phyloP scores from a whole-genome alignment of 2,888 invertebrate species.

The Caprella mutica region DNA sequence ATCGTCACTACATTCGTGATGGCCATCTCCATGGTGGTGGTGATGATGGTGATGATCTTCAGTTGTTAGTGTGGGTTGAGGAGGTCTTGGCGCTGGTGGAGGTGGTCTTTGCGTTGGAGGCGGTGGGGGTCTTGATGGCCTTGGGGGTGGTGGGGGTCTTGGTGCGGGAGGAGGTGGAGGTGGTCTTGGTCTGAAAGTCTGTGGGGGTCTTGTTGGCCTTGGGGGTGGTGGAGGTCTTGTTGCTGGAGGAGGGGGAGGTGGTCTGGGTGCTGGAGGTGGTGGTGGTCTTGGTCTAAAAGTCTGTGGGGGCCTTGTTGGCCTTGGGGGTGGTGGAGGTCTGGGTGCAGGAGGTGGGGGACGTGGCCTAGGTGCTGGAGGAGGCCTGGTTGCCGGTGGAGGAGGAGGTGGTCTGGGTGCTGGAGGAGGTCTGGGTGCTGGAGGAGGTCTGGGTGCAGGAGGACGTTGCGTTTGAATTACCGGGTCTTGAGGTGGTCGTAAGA shows the following conservation, averaged over 20 bases:
- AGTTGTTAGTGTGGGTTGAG: not conserved
- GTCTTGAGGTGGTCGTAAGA: not conserved
- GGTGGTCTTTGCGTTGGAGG: not conserved
- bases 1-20: conserved; percentile 37
- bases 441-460: not conserved
- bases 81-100: not conserved
- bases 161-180: not conserved
- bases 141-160: not conserved
- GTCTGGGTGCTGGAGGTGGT: not conserved
- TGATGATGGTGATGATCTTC: conserved; percentile 18
- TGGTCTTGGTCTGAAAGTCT: not conserved
- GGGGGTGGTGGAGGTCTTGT: not conserved
- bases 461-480: not conserved
- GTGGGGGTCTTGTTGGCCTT: not conserved
- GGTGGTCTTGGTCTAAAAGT: not conserved
- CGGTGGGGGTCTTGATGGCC: not conserved
- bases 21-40: conserved; percentile 29
- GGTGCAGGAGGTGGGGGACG: not conserved
- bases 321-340: not conserved
- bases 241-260: not conserved
- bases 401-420: not conserved
- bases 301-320: not conserved
- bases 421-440: conserved; percentile 8
- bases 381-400: not conserved
- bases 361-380: not conserved